Evolutionary conservation across 2,113 vertebrate species (phyloP).

Genomic region (Cavia aperea): DNA sequence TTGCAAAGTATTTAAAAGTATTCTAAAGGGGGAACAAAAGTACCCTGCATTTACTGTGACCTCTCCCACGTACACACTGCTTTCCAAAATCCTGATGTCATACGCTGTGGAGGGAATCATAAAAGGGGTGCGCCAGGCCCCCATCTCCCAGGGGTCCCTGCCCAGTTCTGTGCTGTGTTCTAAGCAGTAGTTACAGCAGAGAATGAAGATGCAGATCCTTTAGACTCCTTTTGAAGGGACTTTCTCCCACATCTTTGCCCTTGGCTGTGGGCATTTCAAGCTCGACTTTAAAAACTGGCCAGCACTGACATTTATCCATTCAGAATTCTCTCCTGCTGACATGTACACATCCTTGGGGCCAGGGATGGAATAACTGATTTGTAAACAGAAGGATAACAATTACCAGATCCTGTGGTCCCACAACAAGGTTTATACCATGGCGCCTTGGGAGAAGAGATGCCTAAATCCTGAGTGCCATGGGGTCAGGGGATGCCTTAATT

Average conservation of each 20-base stretch:
- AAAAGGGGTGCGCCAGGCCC: neutral
- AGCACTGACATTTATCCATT: neutral
- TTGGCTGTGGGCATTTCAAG: neutral
- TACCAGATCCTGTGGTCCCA: neutral
- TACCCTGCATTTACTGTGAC: neutral
- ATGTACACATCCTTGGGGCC: neutral
- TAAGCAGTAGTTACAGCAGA: neutral
- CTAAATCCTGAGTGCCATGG: neutral
- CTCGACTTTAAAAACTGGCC: neutral
- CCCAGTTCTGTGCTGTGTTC: neutral
- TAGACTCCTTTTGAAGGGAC: neutral
- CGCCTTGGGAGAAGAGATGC: neutral
- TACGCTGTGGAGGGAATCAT: neutral
- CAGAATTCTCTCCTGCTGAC: neutral
- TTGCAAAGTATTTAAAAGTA: neutral
- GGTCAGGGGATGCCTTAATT: neutral
- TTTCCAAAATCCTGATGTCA: neutral
- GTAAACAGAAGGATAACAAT: neutral
- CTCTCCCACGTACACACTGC: neutral
- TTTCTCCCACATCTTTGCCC: neutral
- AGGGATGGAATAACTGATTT: neutral
- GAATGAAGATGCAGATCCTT: neutral
- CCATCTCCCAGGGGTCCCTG: neutral
- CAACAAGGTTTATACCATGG: neutral
- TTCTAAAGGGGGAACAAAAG: neutral